A percentile compares a stretch with the other conserved stretches of the same genome.
Evolutionary conservation across 2,888 invertebrate genomes (phyloP).

Genomic region (Drosophila lacicola): DNA sequence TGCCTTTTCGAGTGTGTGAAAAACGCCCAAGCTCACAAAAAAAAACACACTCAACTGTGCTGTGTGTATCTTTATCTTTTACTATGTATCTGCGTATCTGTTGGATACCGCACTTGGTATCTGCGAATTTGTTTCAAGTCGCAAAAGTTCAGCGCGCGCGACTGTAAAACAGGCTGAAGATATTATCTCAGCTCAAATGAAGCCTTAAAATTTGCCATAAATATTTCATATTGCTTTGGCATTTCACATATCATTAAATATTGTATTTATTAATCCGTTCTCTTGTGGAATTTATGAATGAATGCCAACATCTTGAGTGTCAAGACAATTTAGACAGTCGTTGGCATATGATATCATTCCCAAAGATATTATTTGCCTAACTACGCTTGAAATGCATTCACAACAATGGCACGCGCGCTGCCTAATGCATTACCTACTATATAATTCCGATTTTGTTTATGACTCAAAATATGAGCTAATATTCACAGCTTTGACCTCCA

Average conservation of each 20-base stretch:
- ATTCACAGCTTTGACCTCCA: slow-evolving; percentile 16
- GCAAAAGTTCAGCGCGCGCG: slow-evolving; percentile 9
- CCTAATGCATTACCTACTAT: slow-evolving; percentile 8
- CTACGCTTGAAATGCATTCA: slow-evolving; percentile 11
- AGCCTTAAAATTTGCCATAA: slow-evolving; percentile 15
- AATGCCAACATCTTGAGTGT: too few species aligned
- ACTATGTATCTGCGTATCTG: slow-evolving; percentile 1
- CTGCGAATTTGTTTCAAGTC: slow-evolving; percentile 23
- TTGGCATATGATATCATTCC: slow-evolving; percentile 35
- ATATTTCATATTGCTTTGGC: neutral
- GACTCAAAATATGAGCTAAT: slow-evolving; percentile 45
- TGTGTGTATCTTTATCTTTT: neutral
- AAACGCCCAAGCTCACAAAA: slow-evolving; percentile 69
- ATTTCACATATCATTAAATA: slow-evolving; percentile 21
- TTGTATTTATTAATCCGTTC: neutral
- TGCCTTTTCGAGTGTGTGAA: slow-evolving; percentile 62
- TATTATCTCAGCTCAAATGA: slow-evolving; percentile 31
- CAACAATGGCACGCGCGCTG: slow-evolving; percentile 1
- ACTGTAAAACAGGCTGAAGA: slow-evolving; percentile 28
- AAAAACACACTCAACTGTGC: slow-evolving; percentile 15
- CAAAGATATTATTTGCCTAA: neutral
- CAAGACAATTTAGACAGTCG: neutral
- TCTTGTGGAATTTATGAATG: neutral
- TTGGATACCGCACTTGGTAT: slow-evolving; percentile 8
- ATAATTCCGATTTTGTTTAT: slow-evolving; percentile 23